These are phyloP conservation scores for Eretmochelys imbricata DNA, from an alignment of 2,113 vertebrate genomes.

Conservation along the genomic window DNA sequence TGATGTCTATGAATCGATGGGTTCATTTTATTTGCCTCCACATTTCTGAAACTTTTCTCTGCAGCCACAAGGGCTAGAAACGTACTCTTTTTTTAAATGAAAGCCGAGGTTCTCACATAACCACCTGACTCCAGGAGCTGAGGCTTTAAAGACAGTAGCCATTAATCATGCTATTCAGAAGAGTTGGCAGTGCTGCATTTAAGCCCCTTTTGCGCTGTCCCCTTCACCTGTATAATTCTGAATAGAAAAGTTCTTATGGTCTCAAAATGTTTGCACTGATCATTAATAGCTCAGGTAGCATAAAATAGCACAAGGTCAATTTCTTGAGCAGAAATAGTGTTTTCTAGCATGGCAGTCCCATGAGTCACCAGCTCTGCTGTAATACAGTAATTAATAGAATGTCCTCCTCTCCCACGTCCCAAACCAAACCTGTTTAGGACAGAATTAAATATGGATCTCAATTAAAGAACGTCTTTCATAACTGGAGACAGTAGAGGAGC, in stretches of 20 bases:
- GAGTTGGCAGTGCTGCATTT: background rate
- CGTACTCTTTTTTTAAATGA: background rate
- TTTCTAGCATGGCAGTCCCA: background rate
- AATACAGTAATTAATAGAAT: background rate
- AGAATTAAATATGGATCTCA: background rate
- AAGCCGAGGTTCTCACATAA: background rate
- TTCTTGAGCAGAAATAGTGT: background rate
- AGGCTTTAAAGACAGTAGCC: background rate
- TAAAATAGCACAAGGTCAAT: background rate
- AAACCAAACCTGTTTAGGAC: background rate
- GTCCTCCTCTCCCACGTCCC: background rate
- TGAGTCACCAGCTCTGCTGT: background rate
- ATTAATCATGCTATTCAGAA: background rate
- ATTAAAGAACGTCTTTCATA: background rate
- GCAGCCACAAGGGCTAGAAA: background rate
- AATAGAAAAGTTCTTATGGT: background rate
- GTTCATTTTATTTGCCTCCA: too few species aligned
- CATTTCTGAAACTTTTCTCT: too few species aligned
- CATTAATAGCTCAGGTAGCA: background rate
- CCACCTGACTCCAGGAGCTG: background rate
- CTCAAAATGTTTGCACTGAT: background rate
- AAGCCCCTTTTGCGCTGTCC: background rate
- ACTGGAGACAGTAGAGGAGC: background rate
- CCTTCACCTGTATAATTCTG: background rate
- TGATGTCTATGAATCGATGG: too few species aligned